Conservation (phyloP, 2,888 invertebrate genomes). For the Diogma glabrata region DNA sequence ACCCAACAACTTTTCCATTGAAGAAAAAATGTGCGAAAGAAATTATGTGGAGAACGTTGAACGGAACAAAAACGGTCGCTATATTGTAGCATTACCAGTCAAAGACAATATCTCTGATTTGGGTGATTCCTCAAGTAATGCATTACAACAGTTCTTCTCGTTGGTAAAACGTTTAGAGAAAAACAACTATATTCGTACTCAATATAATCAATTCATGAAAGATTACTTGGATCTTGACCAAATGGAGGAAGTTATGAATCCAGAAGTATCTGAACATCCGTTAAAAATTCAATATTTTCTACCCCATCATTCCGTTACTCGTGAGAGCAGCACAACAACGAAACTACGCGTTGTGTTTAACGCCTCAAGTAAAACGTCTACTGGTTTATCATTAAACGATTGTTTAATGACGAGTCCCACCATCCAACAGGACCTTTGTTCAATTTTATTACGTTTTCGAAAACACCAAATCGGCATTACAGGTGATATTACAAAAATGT, state of each 20-base stretch:
- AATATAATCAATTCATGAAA: background rate
- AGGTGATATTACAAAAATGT: background rate
- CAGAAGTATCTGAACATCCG: no score
- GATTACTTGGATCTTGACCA: background rate
- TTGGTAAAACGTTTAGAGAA: no score
- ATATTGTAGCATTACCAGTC: background rate
- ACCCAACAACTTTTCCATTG: background rate
- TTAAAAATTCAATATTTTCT: no score
- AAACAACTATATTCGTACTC: background rate
- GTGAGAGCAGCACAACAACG: no score
- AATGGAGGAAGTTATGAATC: no score
- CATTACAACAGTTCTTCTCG: no score
- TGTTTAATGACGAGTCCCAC: no score
- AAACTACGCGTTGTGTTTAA: background rate
- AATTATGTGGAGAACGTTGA: background rate
- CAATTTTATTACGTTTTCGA: no score
- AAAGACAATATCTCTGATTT: background rate
- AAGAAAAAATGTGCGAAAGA: background rate
- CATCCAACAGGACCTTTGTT: background rate
- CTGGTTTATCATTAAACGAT: background rate
- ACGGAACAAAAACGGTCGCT: background rate
- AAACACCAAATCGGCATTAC: no score
- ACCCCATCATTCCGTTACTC: no score
- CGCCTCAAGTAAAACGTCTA: background rate
- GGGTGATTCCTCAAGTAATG: no score